Evolutionary conservation across 1,140 invertebrate species (phyloP).

Genomic region (Pseudobourletiella spinata): DNA sequence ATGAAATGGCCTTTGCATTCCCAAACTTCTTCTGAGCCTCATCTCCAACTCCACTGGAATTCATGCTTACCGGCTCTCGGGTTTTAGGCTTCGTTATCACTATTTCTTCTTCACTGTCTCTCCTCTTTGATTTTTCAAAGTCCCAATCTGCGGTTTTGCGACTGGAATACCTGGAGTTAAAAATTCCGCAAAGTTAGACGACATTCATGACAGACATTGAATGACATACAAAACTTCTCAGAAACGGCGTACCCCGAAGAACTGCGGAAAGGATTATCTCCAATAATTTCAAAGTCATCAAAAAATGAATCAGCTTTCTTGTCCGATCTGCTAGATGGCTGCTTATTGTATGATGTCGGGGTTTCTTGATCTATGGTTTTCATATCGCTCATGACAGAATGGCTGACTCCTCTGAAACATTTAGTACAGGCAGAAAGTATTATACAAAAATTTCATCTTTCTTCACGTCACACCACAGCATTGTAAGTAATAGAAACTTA

Average conservation of each 20-base stretch:
- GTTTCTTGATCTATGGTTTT: slow-evolving; percentile 78
- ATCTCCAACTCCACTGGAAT: slow-evolving; percentile 40
- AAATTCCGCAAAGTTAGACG: no score
- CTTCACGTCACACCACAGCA: neutral
- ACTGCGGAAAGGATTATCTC: slow-evolving; percentile 1
- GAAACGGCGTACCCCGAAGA: slow-evolving; percentile 3
- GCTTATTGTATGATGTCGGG: slow-evolving; percentile 41
- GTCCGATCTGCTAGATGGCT: slow-evolving; percentile 39
- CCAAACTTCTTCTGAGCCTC: slow-evolving; percentile 91
- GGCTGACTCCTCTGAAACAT: slow-evolving; percentile 66
- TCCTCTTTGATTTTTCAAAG: slow-evolving; percentile 15
- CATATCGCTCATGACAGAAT: slow-evolving; percentile 90
- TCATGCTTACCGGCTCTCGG: slow-evolving; percentile 17
- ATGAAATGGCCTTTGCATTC: slow-evolving; percentile 93
- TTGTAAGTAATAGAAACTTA: slow-evolving; percentile 37
- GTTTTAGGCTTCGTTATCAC: slow-evolving; percentile 17
- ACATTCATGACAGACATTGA: no score
- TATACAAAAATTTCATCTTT: neutral
- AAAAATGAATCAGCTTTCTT: slow-evolving; percentile 31
- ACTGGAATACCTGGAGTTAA: no score
- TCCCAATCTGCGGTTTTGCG: slow-evolving; percentile 26
- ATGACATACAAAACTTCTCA: no score
- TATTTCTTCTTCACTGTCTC: slow-evolving; percentile 17
- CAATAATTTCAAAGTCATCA: slow-evolving; percentile 35
- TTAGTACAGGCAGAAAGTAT: no score